Percentiles rank a stretch among this genome's conserved stretches.
Conservation (phyloP, 2,113 vertebrate species). For the Corydoras maculifer region DNA sequence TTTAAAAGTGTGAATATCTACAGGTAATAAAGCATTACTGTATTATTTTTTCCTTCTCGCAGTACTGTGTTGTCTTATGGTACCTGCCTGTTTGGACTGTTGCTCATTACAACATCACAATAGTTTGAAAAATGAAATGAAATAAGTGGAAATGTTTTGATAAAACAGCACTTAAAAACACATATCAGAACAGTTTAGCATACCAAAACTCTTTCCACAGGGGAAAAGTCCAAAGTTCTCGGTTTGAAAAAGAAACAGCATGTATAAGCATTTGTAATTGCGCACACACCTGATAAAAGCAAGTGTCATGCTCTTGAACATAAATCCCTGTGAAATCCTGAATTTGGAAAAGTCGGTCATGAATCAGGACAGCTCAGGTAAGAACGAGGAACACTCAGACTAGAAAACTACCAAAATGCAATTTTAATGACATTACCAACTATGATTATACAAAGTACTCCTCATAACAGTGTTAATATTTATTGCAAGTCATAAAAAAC, state of each 20-base stretch:
- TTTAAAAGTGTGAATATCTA: conserved; percentile 68
- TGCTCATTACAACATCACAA: too few species aligned
- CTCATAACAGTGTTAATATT: background rate
- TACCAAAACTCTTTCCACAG: too few species aligned
- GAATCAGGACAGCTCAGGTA: conserved; percentile 11
- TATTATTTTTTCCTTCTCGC: conserved; percentile 71
- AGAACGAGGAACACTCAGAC: background rate
- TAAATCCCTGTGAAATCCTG: background rate
- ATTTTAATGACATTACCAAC: conserved; percentile 31
- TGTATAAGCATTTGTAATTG: too few species aligned
- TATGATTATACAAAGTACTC: conserved; percentile 8
- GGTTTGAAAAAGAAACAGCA: background rate
- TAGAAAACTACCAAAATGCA: conserved; percentile 28
- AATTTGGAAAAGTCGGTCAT: background rate
- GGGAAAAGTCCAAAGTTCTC: background rate
- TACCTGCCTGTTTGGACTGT: background rate
- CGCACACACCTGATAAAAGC: background rate
- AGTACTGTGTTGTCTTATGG: conserved; percentile 63
- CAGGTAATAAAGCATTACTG: conserved; percentile 73
- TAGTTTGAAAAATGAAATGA: too few species aligned
- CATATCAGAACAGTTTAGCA: too few species aligned
- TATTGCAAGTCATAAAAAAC: too few species aligned
- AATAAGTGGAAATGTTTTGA: too few species aligned
- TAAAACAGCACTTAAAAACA: too few species aligned
- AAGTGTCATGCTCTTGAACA: background rate